These are phyloP conservation scores for Oreortyx pictus DNA, from an alignment of 2,797 vertebrate species.

Conservation along the genomic window DNA sequence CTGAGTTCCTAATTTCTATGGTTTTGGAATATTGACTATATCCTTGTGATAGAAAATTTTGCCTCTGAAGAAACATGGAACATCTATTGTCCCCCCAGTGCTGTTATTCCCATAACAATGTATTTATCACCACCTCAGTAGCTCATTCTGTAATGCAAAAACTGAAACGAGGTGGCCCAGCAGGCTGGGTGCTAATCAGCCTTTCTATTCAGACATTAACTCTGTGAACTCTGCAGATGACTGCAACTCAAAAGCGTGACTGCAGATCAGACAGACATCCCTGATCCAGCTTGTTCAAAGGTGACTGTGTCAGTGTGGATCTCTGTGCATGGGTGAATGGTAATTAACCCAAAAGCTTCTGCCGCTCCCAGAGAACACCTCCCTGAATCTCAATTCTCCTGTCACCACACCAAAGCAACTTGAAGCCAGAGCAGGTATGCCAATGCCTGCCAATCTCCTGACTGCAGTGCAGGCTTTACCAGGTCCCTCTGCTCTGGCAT, in stretches of 20 bases:
- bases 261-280: slow-evolving; percentile 6
- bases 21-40: background rate
- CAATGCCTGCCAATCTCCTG: background rate
- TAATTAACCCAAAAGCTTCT: background rate
- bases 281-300: background rate
- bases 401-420: background rate
- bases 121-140: background rate
- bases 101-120: background rate
- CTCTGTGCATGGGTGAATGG: background rate
- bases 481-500: background rate
- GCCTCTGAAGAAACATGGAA: background rate
- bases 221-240: slow-evolving; percentile 32
- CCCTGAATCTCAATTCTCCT: background rate
- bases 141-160: background rate
- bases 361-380: background rate
- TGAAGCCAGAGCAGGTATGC: background rate
- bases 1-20: background rate
- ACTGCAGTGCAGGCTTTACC: background rate
- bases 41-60: background rate
- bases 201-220: background rate
- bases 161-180: background rate
- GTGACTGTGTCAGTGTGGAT: background rate
- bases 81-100: rapidly evolving
- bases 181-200: background rate
- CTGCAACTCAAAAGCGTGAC: background rate